These are phyloP conservation scores for Protobothrops flavoviridis DNA, from an alignment of 2,113 vertebrate species.

Conservation along the genomic window DNA sequence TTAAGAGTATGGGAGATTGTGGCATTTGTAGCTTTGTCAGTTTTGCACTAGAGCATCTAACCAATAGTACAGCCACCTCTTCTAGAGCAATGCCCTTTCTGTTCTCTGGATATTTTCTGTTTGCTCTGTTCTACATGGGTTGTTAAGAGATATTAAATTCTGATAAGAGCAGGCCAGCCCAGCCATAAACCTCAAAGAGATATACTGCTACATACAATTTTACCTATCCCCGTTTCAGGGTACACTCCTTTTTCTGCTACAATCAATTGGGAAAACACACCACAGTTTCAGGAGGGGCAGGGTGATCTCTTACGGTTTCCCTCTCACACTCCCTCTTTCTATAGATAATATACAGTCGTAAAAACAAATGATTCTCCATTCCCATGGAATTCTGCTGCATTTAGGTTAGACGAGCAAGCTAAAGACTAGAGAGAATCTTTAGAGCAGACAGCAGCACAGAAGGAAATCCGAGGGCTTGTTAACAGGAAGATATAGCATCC, in stretches of 20 bases:
- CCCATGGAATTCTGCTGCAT: conserved; percentile 44
- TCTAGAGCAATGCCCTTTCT: conserved; percentile 12
- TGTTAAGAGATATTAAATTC: conserved; percentile 20
- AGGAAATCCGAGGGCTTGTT: conserved; percentile 78
- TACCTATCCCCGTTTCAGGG: not conserved
- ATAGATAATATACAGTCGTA: conserved; percentile 26
- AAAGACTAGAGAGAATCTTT: conserved; percentile 48
- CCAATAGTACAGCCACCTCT: not conserved
- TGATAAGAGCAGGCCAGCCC: not conserved
- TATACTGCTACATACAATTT: not conserved
- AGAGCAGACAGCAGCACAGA: conserved; percentile 64
- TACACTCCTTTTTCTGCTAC: conserved; percentile 18
- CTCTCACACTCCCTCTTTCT: conserved; percentile 7
- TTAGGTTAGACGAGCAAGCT: conserved; percentile 39
- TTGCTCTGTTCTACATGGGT: conserved; percentile 11
- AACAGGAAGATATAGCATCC: conserved; percentile 81
- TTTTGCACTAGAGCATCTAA: not conserved
- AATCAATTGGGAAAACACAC: not conserved
- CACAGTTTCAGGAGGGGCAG: not conserved
- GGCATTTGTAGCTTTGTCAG: not conserved
- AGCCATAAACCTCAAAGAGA: conserved; percentile 27
- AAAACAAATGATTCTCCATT: conserved; percentile 40
- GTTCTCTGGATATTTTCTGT: conserved; percentile 29
- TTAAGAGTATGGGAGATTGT: not conserved
- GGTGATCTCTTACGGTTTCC: conserved; percentile 25